These are phyloP conservation scores for Corapipo altera DNA, from an alignment of 2,113 vertebrate genomes.

Conservation along the genomic window DNA sequence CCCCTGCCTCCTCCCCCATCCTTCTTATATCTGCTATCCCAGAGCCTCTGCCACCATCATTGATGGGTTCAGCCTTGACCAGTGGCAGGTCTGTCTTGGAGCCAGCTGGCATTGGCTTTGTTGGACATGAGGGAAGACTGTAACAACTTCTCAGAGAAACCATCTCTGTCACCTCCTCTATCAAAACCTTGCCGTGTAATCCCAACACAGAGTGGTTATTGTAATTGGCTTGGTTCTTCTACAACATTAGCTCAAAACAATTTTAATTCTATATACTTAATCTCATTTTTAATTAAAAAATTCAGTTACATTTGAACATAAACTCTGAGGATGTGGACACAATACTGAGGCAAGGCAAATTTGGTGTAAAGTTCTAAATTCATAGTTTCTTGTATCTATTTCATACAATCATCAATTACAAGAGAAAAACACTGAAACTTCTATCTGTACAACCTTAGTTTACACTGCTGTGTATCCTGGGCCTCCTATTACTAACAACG, in stretches of 20 bases:
- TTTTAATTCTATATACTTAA: background rate
- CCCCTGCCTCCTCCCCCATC: too few species aligned
- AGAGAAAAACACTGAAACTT: background rate
- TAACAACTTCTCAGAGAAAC: background rate
- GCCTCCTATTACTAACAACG: background rate
- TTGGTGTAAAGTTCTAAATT: background rate
- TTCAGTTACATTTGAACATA: background rate
- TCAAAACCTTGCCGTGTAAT: background rate
- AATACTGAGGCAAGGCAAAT: background rate
- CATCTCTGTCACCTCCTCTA: background rate
- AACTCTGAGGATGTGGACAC: background rate
- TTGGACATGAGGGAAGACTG: background rate
- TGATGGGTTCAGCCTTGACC: background rate
- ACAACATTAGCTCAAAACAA: background rate
- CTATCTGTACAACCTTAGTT: background rate
- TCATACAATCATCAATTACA: background rate
- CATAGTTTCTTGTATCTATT: background rate
- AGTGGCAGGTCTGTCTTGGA: background rate
- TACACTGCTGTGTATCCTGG: background rate
- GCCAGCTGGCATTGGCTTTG: background rate
- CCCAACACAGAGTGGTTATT: background rate
- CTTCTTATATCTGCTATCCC: background rate
- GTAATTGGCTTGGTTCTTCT: background rate
- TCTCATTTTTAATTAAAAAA: background rate
- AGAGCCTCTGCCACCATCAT: background rate